Base-by-base conservation (phyloP, 2,797 vertebrate genomes). In the Cuniculus paca region DNA sequence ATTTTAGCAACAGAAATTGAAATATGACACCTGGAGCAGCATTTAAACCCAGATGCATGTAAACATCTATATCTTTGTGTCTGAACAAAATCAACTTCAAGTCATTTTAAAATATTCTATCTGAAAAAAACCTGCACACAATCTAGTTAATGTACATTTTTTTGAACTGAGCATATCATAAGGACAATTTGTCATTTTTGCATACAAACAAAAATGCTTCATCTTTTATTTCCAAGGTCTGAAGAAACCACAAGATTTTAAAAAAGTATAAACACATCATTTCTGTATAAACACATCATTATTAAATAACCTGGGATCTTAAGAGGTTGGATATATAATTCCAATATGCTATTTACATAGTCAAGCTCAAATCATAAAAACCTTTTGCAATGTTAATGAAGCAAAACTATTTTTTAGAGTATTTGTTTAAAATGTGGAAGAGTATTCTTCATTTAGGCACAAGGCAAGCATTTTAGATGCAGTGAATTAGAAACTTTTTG, bases 1-100 rank as follows among this genome's bases (percentile, higher is more conserved):
- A 98, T 98, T 97, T 97, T 96, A 96, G 97, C 28, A 83, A 77
- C 78, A 96, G 97, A 97, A 97, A 97, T 56, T 98, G 97, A 98
- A 98, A 97, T 98, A 97, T 0, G 94, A 94, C 91, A 95, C 87
- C 78, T 96, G 79, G 63, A 95, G 88, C 94, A 91, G 87, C 92
- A 39, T 95, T 97, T 94, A 96, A 97, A 96, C 91, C 70, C 94
- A 95, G 77, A 90, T 92, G 48, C 42, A 39, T 95, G 91, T 92
- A 97, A 96, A 96, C 78, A 95, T 91, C 95, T 96, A 74, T 93
- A 95, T 92, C 54, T 97, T 87, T 88, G 87, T 87, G 96, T 95
- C 90, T 93, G 89, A 94, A 92, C 65, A 92, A 97, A 97, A 97
- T 94, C 95, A 97, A 89, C 93, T 82, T 87, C 93, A 78, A 92